Evolutionary conservation across 2,113 vertebrate genomes (phyloP).

Genomic region (Ceyx margarethae): DNA sequence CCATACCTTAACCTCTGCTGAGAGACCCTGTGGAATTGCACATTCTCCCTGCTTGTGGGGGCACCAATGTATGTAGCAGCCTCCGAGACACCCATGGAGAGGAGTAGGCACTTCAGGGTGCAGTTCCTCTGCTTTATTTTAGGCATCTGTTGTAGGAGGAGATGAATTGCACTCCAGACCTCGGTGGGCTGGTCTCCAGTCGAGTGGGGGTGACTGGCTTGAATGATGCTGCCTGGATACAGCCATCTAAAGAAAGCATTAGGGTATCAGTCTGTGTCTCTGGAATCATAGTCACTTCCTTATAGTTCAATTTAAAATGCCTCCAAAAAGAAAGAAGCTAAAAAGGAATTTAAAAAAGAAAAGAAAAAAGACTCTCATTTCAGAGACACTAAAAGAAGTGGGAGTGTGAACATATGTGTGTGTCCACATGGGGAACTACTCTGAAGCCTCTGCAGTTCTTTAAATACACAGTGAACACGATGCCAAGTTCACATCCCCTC

Average conservation of each 20-base stretch:
- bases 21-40: neutral
- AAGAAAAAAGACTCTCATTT: neutral
- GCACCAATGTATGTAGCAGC: neutral
- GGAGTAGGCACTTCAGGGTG: neutral
- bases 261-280: neutral
- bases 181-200: neutral
- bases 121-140: neutral
- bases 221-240: neutral
- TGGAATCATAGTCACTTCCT: neutral
- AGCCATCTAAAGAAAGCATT: neutral
- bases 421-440: constrained; percentile 47
- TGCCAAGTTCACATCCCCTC: neutral
- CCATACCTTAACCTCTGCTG: neutral
- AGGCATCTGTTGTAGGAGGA: neutral
- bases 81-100: neutral
- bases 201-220: neutral
- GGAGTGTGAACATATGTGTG: constrained; percentile 60
- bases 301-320: neutral
- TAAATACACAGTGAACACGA: neutral
- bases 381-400: constrained; percentile 15
- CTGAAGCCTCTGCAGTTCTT: constrained; percentile 20
- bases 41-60: neutral
- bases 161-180: neutral
- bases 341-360: neutral
- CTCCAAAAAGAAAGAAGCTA: neutral